These are phyloP conservation scores for Microtus montanus DNA, from an alignment of 2,113 vertebrate species.

Conservation along the genomic window DNA sequence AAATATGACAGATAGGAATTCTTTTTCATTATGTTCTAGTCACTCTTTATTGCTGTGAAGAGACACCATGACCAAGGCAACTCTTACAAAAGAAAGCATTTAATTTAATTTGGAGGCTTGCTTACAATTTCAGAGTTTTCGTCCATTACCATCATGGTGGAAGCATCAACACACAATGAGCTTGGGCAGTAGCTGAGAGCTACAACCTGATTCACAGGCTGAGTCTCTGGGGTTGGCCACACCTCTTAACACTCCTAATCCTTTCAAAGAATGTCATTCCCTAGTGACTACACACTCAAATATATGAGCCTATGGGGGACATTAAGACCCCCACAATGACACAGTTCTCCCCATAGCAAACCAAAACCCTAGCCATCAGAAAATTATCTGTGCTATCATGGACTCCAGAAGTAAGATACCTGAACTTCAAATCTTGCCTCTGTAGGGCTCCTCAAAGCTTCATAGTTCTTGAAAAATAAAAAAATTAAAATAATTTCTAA, in stretches of 20 bases:
- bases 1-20: not conserved
- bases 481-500: conserved; percentile 48
- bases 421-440: not conserved
- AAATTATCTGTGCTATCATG: conserved; percentile 17
- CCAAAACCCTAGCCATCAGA: not conserved
- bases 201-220: not conserved
- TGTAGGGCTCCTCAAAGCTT: not conserved
- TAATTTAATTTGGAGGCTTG: not conserved
- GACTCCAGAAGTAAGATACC: conserved; percentile 40
- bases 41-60: not conserved
- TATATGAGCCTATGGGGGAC: not conserved
- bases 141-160: not conserved
- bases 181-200: not conserved
- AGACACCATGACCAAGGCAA: not conserved
- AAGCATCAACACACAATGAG: not conserved
- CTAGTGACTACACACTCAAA: not conserved
- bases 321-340: not conserved
- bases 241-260: not conserved
- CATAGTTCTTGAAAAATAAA: conserved; percentile 39
- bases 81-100: not conserved
- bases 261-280: not conserved
- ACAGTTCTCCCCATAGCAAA: not conserved
- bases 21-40: conserved; percentile 30
- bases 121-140: not conserved
- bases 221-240: not conserved